Evolutionary conservation across 2,888 invertebrate genomes (phyloP).

Genomic region (Limnephilus lunatus): DNA sequence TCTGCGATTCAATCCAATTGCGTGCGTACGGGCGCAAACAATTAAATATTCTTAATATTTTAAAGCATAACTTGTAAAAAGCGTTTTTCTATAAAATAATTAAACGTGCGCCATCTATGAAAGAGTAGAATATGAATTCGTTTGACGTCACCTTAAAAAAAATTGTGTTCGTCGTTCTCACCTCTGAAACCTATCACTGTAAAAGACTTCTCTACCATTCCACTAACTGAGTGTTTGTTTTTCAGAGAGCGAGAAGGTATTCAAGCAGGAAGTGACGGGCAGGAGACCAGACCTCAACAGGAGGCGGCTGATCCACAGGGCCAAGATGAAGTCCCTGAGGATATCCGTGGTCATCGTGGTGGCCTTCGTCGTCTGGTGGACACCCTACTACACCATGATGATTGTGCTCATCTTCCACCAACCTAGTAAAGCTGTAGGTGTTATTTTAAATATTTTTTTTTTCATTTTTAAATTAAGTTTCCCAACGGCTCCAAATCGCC

Average conservation of each 20-base stretch:
- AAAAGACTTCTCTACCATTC: neutral
- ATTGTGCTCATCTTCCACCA: conserved; percentile 86
- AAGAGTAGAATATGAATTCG: too few relatives aligned
- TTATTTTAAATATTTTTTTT: conserved; percentile 17
- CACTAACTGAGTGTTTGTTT: conserved; percentile 64
- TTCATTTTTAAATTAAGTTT: too few relatives aligned
- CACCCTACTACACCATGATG: conserved; percentile 91
- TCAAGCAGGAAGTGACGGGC: conserved; percentile 76
- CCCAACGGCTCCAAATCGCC: too few relatives aligned
- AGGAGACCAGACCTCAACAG: conserved; percentile 79
- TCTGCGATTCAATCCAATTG: too few relatives aligned
- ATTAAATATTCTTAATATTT: too few relatives aligned
- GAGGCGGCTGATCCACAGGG: conserved; percentile 83
- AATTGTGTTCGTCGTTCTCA: too few relatives aligned
- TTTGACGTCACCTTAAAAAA: too few relatives aligned
- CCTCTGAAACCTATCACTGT: neutral
- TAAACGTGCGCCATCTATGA: too few relatives aligned
- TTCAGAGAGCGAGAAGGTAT: conserved; percentile 84
- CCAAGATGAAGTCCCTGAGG: conserved; percentile 86
- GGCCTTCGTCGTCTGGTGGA: conserved; percentile 90
- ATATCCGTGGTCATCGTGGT: conserved; percentile 90
- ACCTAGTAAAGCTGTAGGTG: conserved; percentile 82
- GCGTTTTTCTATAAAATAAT: too few relatives aligned
- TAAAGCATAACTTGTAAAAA: too few relatives aligned
- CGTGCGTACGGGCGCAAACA: too few relatives aligned